A percentile compares a stretch with the other conserved stretches of the same genome.
These are phyloP conservation scores for Podiceps cristatus DNA, from an alignment of 2,113 vertebrate genomes.

Conservation along the genomic window DNA sequence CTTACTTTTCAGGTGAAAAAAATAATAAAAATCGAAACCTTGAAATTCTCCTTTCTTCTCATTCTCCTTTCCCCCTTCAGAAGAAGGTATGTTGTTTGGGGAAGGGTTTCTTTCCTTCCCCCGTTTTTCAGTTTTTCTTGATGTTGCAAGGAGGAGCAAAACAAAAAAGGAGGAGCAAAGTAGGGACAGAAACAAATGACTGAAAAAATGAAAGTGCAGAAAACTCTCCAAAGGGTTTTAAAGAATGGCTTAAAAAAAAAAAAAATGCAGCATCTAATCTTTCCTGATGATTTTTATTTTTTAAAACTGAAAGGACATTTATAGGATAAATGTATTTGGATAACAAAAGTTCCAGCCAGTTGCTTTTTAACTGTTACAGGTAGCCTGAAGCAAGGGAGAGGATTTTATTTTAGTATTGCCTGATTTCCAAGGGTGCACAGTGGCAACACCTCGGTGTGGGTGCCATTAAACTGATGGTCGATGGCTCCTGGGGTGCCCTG, in stretches of 20 bases:
- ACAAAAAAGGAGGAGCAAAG: not conserved
- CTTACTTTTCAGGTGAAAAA: not conserved
- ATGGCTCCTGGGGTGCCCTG: not conserved
- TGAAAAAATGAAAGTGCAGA: not conserved
- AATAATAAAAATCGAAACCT: not conserved
- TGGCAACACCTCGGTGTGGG: not conserved
- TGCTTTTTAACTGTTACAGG: not conserved
- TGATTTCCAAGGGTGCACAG: not conserved
- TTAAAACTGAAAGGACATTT: not conserved
- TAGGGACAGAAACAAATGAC: not conserved
- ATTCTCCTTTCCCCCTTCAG: not conserved
- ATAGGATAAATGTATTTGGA: not conserved
- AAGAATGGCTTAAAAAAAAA: not conserved
- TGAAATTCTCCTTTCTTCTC: not conserved
- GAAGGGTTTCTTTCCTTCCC: not conserved
- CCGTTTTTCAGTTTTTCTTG: not conserved
- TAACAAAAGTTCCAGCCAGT: not conserved
- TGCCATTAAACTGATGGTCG: accelerated
- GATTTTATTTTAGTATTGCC: not conserved
- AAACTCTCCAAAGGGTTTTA: not conserved
- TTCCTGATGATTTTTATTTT: not conserved
- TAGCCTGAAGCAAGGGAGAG: not conserved
- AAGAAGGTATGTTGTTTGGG: not conserved
- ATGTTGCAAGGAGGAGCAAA: not conserved
- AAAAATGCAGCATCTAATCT: not conserved